Base-by-base conservation (phyloP, 2,888 invertebrate genomes). In the Yponomeuta cagnagella region DNA sequence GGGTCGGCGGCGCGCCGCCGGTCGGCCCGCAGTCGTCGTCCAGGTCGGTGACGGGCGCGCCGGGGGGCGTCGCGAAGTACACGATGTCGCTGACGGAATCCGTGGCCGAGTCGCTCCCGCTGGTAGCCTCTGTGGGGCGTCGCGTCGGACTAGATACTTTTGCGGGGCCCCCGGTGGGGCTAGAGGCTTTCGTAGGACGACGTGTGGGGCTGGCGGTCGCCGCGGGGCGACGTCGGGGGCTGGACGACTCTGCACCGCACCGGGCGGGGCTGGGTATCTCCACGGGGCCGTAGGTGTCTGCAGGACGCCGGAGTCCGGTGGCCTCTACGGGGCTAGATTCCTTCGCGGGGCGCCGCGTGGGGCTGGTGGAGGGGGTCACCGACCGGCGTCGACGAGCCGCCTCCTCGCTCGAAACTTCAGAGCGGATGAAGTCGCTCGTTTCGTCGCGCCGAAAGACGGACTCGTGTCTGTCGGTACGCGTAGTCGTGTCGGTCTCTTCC, bases 11-110 rank as follows among this genome's bases (percentile, higher is more conserved):
- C 79, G 68, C 88, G 33, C 33, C 33, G 87, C 71, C 33, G 90
- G 89, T 72, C 86, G 79, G 68, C 88, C 88, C 9, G 90, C 82
- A 80, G 30, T 82, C 79, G 43, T 87, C 87, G 75, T 91, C 88
- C 43, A 90, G 79, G 74, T 92, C 89, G 43, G 88, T 89, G 5
- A 89, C 80, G 71, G 10, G 88, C 82, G 64, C 76, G 75, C 52
- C 74, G 77, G 33, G 89, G 86, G 70, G 89, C 87, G 69, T 88
- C 81, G 43, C 43, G 73, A 85, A 90, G 73, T 92, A 91, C 48
- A 90, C 80, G 76, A 94, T 93, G 68, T 93, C 94, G 79, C 93
- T 94, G 0, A 92, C 93, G 37, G 90, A 91, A 71, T 92, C 92
- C 65, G 93, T 93, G 1, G 93, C 93, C 69, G 93, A 93, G 72